These are phyloP conservation scores for Echinarachnius parma DNA, from an alignment of 53 echinoderm and acorn worm species.

Conservation along the genomic window DNA sequence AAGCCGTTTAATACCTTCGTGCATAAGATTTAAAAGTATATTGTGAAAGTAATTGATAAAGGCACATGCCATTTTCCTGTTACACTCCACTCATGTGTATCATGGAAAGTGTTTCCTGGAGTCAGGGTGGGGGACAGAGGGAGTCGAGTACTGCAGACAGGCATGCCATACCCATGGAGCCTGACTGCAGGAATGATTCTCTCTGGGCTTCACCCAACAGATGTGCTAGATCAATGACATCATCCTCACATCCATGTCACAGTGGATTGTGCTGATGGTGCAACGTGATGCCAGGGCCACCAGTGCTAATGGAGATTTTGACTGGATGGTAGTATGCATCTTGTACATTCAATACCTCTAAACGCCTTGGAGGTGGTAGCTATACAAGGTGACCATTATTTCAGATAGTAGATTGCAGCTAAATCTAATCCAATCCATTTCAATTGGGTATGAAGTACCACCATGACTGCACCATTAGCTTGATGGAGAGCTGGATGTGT, in stretches of 20 bases:
- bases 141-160: background rate
- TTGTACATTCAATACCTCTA: conserved; percentile 17
- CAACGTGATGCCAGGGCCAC: conserved; percentile 46
- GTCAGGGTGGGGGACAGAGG: background rate
- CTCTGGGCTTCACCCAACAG: too few species aligned
- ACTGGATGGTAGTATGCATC: conserved; percentile 46
- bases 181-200: background rate
- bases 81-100: background rate
- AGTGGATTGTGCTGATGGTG: conserved; percentile 35
- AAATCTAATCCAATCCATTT: too few species aligned
- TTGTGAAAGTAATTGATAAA: too few species aligned
- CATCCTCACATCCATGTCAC: conserved; percentile 10
- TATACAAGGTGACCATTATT: too few species aligned
- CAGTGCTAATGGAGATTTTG: conserved; percentile 10
- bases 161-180: background rate
- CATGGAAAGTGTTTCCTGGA: conserved; percentile 1
- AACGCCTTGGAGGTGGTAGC: too few species aligned
- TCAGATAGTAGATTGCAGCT: too few species aligned
- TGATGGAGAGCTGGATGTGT: too few species aligned
- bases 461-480: too few species aligned
- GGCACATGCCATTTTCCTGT: conserved; percentile 8
- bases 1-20: too few species aligned
- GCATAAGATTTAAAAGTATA: too few species aligned
- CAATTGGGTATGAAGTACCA: too few species aligned
- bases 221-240: conserved; percentile 42